Conservation (phyloP, 1,140 invertebrate species). For the Pseudachorutes palmiensis region DNA sequence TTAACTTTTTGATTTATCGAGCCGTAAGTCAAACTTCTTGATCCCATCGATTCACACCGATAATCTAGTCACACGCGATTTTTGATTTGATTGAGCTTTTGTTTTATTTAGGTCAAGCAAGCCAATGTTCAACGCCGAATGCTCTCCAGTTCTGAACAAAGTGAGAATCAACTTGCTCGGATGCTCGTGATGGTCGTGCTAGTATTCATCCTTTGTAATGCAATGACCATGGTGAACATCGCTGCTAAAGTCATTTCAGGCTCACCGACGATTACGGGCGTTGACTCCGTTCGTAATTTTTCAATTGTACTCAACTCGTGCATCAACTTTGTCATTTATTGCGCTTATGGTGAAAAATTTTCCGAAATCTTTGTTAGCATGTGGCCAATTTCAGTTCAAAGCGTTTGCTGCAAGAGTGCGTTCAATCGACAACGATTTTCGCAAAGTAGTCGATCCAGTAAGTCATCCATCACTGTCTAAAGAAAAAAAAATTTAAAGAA, state of each 20-base stretch:
- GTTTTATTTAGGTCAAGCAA: slow-evolving; percentile 4
- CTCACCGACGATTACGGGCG: neutral
- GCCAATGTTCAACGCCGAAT: slow-evolving; percentile 7
- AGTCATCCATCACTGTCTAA: neutral
- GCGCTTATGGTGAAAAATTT: slow-evolving; percentile 20
- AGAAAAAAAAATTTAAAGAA: neutral
- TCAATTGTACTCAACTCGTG: slow-evolving; percentile 16
- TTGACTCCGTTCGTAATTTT: slow-evolving; percentile 20
- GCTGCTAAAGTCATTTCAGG: neutral
- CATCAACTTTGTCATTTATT: slow-evolving; percentile 23
- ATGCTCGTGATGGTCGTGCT: slow-evolving; percentile 22
- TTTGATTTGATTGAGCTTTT: neutral
- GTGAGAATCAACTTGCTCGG: slow-evolving; percentile 16
- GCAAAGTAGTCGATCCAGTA: neutral
- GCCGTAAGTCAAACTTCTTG: slow-evolving; percentile 11
- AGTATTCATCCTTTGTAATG: slow-evolving; percentile 18
- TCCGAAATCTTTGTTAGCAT: slow-evolving; percentile 3
- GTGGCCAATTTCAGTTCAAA: neutral
- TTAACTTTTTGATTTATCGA: slow-evolving; percentile 21
- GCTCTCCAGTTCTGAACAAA: slow-evolving; percentile 10
- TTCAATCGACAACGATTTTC: neutral
- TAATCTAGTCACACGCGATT: neutral
- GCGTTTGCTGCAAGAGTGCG: neutral
- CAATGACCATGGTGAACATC: slow-evolving; percentile 3
- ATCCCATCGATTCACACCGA: too few relatives aligned